phyloP scores from a whole-genome alignment of 2,888 invertebrate species.

The Cryptosula pallasiana region DNA sequence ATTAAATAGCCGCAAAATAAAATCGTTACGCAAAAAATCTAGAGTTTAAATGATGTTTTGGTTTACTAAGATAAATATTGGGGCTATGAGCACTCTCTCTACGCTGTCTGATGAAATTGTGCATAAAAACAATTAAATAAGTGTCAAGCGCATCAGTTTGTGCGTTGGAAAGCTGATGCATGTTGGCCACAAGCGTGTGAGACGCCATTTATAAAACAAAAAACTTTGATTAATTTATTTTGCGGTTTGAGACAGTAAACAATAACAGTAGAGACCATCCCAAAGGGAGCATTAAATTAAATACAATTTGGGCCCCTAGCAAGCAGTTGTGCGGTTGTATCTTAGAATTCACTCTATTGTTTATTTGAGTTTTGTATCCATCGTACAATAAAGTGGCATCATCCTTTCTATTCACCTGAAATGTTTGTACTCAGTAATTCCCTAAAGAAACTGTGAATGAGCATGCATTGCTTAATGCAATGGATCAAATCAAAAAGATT shows the following conservation, averaged over 20 bases:
- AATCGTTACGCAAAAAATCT: no score
- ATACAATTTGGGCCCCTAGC: not conserved
- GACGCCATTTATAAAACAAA: no score
- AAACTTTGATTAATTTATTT: not conserved
- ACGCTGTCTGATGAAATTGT: no score
- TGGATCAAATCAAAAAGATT: constrained; percentile 6
- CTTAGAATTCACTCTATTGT: not conserved
- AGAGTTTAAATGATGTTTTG: no score
- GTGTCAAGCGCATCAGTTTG: no score
- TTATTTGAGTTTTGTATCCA: not conserved
- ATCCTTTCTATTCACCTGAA: not conserved
- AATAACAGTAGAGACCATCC: not conserved
- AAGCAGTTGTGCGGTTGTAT: not conserved
- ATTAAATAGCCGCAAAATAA: no score
- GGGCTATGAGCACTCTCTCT: no score
- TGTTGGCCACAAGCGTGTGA: no score
- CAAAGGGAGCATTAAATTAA: not conserved
- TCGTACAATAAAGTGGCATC: not conserved
- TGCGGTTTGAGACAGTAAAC: not conserved
- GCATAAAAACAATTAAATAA: no score
- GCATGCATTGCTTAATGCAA: constrained; percentile 6
- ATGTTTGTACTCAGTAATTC: constrained; percentile 1
- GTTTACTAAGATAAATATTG: no score
- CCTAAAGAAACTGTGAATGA: not conserved
- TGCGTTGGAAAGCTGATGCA: no score